Evolutionary conservation across 2,888 invertebrate species (phyloP), one percentile per base, ranked within the genome.

Genomic region (Rotaria socialis): DNA sequence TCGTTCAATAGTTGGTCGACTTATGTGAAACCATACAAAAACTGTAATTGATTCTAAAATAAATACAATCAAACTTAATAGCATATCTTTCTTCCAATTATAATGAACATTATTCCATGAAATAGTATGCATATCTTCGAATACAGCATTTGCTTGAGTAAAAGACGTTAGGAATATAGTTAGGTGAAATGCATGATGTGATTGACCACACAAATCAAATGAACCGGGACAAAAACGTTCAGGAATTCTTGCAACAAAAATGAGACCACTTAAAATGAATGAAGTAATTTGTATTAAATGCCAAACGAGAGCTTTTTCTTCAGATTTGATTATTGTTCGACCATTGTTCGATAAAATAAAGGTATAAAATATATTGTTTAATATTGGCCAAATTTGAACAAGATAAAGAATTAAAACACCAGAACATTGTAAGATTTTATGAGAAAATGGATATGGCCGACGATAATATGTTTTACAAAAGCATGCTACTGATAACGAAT

Each of bases 181-280:
- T 19, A 85, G 50, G 52, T 86, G 86, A 80, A 86, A 86, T 14
- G 74, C 43, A 50, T 86, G 75, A 75, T 86, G 86, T 16, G 85
- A 85, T 56, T 86, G 86, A 35, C 86, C 86, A 27, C 80, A 84
- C 8, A 86, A 85, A 74, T 86, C 86, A n/a, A 86, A 60, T 41
- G 41, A 47, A 24, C 86, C 86, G 7, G 86, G 86, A 80, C 43
- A 85, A 52, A 47, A 86, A 16, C 86, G 85, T 84, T 86, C 85
- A 56, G 86, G 86, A 85, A 86, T 27, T 55, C 55, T 85, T n/a
- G 52, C 43, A 22, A 75, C 75, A 80, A 86, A 86, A 35, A 86
- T 75, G 0, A 85, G 47, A 27, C 85, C 86, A 56, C 86, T 85
- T 11, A 80, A 14, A 11, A 86, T 24, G 80, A 86, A 86, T 50